phyloP scores from a whole-genome alignment of 2,113 vertebrate species.

The Xyrauchen texanus region DNA sequence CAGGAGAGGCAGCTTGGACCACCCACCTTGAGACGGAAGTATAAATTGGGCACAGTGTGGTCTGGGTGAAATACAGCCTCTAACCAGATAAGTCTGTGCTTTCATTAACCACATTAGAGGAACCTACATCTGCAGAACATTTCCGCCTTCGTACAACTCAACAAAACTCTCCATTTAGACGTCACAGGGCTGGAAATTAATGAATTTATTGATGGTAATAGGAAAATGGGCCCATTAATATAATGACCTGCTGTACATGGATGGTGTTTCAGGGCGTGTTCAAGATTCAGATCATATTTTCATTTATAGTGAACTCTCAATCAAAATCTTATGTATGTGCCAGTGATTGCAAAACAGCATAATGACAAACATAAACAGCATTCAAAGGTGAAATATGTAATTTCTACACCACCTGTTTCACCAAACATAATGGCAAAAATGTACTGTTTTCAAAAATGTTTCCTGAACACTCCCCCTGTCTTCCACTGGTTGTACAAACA shows the following conservation, averaged over 20 bases:
- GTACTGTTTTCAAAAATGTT: too few relatives aligned
- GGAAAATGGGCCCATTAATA: constrained; percentile 44
- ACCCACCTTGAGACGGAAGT: constrained; percentile 58
- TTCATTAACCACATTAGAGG: constrained; percentile 71
- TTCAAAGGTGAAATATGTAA: too few relatives aligned
- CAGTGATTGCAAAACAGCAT: too few relatives aligned
- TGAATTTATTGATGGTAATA: constrained; percentile 68
- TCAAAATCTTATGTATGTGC: too few relatives aligned
- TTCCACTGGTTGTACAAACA: too few relatives aligned
- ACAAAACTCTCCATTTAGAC: constrained; percentile 55
- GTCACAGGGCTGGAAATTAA: constrained; percentile 73
- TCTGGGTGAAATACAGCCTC: constrained; percentile 56
- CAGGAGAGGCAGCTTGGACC: constrained; percentile 58
- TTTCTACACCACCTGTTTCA: too few relatives aligned
- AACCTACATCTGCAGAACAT: constrained; percentile 73
- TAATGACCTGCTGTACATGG: background rate
- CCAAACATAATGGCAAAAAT: too few relatives aligned
- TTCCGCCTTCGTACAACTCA: constrained; percentile 63
- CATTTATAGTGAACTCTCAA: too few relatives aligned
- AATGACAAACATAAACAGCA: too few relatives aligned
- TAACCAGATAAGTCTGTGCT: constrained; percentile 70
- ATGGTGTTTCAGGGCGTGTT: too few relatives aligned
- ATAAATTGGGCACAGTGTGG: constrained; percentile 53
- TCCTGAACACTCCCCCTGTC: too few relatives aligned
- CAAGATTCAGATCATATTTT: too few relatives aligned